Evolutionary conservation across 53 echinoderm and acorn worm genomes (phyloP).

Genomic region (Temnopleurus reevesii): DNA sequence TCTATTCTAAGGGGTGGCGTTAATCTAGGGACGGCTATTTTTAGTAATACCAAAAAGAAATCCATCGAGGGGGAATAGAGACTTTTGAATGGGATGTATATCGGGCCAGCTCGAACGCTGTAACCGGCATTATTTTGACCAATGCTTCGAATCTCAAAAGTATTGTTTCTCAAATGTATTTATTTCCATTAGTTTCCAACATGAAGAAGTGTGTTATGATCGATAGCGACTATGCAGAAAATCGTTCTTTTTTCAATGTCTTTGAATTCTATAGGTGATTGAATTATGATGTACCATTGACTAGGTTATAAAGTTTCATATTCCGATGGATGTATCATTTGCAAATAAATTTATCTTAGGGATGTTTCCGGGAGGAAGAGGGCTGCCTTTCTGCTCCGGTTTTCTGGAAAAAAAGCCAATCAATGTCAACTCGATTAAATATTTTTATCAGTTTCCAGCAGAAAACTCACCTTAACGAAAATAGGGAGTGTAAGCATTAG

Average conservation of each 20-base stretch:
- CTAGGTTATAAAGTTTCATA: background rate
- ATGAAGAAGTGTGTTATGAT: background rate
- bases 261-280: background rate
- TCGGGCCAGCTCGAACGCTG: background rate
- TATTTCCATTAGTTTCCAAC: background rate
- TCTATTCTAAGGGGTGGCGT: constrained; percentile 36
- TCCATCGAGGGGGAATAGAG: background rate
- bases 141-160: too few species aligned
- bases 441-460: background rate
- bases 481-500: too few species aligned
- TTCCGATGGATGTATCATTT: background rate
- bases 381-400: background rate
- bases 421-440: background rate
- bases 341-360: background rate
- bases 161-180: background rate
- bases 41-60: constrained; percentile 6
- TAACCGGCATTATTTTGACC: background rate
- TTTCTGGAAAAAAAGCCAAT: background rate
- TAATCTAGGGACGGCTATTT: constrained; percentile 26
- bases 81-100: background rate
- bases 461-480: too few species aligned
- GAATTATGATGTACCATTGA: background rate
- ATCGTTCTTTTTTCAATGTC: background rate
- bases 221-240: background rate
- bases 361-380: background rate